Evolutionary conservation across 2,113 vertebrate species (phyloP).

Genomic region (Semicossyphus pulcher): DNA sequence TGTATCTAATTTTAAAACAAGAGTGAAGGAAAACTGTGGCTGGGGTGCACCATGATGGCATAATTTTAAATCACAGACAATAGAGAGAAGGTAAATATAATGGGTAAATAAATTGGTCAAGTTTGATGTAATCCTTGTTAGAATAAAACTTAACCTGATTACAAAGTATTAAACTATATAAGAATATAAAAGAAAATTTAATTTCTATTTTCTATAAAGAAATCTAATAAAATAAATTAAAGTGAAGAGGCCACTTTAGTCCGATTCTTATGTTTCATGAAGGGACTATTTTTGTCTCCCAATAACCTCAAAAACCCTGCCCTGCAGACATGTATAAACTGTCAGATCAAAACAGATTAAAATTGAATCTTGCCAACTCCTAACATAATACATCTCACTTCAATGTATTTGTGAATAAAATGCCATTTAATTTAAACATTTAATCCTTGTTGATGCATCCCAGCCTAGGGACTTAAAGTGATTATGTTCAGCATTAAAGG

Average conservation of each 20-base stretch:
- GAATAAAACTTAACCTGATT: no score
- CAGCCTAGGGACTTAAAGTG: slow-evolving; percentile 33
- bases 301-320: not conserved
- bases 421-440: not conserved
- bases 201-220: no score
- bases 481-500: slow-evolving; percentile 27
- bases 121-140: no score
- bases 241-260: no score
- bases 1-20: slow-evolving; percentile 2
- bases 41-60: slow-evolving; percentile 48
- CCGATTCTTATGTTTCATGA: no score
- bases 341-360: not conserved
- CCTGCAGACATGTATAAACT: not conserved
- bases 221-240: no score
- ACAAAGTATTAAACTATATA: no score
- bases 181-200: no score
- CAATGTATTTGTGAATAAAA: not conserved
- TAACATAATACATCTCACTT: not conserved
- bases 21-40: not conserved
- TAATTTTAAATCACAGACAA: no score
- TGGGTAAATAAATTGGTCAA: no score
- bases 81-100: no score
- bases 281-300: no score
- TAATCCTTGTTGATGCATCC: slow-evolving; percentile 35
- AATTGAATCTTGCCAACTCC: not conserved